Evolutionary conservation across 2,888 invertebrate genomes (phyloP).

Genomic region (Argyra leucocephala): DNA sequence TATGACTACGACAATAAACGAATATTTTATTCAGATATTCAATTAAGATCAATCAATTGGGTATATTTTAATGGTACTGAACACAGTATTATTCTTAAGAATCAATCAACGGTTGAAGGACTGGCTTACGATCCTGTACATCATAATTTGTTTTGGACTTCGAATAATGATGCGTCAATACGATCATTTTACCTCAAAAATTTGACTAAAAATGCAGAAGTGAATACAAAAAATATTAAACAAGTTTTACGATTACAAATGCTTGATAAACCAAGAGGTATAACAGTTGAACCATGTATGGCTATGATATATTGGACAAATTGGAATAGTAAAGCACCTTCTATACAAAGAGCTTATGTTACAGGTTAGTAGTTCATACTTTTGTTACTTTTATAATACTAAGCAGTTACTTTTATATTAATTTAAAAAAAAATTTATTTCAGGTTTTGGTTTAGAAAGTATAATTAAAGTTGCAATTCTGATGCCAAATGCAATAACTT

Average conservation of each 20-base stretch:
- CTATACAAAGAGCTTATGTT: conserved; percentile 66
- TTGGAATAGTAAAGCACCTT: conserved; percentile 73
- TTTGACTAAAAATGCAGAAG: conserved; percentile 28
- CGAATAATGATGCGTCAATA: conserved; percentile 68
- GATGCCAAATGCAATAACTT: conserved; percentile 76
- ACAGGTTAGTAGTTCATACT: conserved; percentile 46
- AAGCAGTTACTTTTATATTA: not conserved
- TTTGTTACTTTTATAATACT: no score
- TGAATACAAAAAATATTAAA: conserved; percentile 45
- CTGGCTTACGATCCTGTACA: conserved; percentile 63
- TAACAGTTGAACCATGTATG: conserved; percentile 75
- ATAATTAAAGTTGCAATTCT: conserved; percentile 69
- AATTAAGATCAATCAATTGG: conserved; percentile 71
- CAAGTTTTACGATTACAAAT: conserved; percentile 54
- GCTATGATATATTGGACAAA: conserved; percentile 72
- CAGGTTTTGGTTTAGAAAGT: conserved; percentile 53
- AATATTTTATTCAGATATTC: conserved; percentile 83
- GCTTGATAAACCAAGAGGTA: conserved; percentile 73
- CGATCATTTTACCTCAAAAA: conserved; percentile 34
- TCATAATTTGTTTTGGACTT: conserved; percentile 75
- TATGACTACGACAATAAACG: conserved; percentile 61
- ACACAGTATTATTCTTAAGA: conserved; percentile 59
- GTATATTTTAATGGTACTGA: conserved; percentile 71
- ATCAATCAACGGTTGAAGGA: conserved; percentile 80
- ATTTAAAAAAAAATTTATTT: not conserved